These are phyloP conservation scores for Homalodisca vitripennis DNA, from an alignment of 1,140 invertebrate genomes.

Conservation along the genomic window DNA sequence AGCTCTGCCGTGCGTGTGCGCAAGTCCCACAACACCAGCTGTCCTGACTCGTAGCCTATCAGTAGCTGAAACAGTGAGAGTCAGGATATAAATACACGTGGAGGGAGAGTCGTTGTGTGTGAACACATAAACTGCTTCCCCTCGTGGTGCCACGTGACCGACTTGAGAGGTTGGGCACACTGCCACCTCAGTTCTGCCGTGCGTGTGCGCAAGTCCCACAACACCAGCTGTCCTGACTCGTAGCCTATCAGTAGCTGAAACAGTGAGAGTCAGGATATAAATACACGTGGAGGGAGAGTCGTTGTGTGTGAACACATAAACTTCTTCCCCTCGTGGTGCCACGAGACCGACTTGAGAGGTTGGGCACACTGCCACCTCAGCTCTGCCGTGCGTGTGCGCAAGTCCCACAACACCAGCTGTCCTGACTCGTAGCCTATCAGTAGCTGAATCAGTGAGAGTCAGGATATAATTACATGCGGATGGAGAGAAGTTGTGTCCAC, in stretches of 20 bases:
- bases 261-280: too few relatives aligned
- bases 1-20: constrained; percentile 76
- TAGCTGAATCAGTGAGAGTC: constrained; percentile 76
- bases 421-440: constrained; percentile 96
- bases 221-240: constrained; percentile 89
- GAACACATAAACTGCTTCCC: constrained; percentile 98
- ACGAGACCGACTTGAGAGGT: constrained; percentile 81
- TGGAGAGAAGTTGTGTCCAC: constrained; percentile 86
- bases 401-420: constrained; percentile 93
- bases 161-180: constrained; percentile 74
- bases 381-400: constrained; percentile 79
- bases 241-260: constrained; percentile 93
- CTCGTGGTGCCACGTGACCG: constrained; percentile 95
- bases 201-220: constrained; percentile 92
- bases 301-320: constrained; percentile 95
- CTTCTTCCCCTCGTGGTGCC: constrained; percentile 98
- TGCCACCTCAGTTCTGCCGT: constrained; percentile 80
- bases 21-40: constrained; percentile 95
- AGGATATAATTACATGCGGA: background rate
- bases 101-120: constrained; percentile 81
- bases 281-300: constrained; percentile 60
- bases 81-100: background rate
- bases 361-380: constrained; percentile 77
- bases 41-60: constrained; percentile 94
- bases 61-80: constrained; percentile 81